Percentiles rank a stretch among this genome's conserved stretches.
Evolutionary conservation across 2,888 invertebrate species (phyloP).

Genomic region (Eilema depressum): DNA sequence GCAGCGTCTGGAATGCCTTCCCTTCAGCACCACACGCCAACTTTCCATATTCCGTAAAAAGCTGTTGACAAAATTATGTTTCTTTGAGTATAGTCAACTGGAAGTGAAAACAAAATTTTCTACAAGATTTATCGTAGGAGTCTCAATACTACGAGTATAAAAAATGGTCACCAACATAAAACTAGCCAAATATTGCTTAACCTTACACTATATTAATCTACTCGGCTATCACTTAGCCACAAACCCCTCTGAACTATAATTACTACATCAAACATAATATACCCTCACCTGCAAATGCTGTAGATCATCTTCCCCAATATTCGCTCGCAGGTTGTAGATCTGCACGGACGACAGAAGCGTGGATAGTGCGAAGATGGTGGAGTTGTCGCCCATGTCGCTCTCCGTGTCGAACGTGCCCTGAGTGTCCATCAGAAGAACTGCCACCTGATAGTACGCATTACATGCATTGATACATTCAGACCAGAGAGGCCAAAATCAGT

Average conservation of each 20-base stretch:
- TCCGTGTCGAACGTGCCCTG: constrained; percentile 98
- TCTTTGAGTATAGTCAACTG: too few relatives aligned
- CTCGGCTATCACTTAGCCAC: too few relatives aligned
- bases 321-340: constrained; percentile 97
- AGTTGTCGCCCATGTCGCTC: constrained; percentile 97
- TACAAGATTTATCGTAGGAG: too few relatives aligned
- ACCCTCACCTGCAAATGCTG: constrained; percentile 93
- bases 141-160: too few relatives aligned
- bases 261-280: neutral
- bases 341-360: constrained; percentile 98
- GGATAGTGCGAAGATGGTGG: constrained; percentile 90
- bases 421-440: constrained; percentile 95
- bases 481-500: too few relatives aligned
- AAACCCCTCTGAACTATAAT: too few relatives aligned
- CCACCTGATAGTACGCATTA: constrained; percentile 85
- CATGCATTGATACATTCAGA: too few relatives aligned
- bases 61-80: constrained; percentile 69
- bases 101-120: too few relatives aligned
- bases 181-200: too few relatives aligned
- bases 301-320: constrained; percentile 98
- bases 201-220: too few relatives aligned
- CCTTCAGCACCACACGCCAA: constrained; percentile 92
- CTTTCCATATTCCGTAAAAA: constrained; percentile 99
- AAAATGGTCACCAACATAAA: neutral
- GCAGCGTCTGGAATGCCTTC: constrained; percentile 94